Conservation (phyloP, 1,140 invertebrate species). For the Eurosta solidaginis region DNA sequence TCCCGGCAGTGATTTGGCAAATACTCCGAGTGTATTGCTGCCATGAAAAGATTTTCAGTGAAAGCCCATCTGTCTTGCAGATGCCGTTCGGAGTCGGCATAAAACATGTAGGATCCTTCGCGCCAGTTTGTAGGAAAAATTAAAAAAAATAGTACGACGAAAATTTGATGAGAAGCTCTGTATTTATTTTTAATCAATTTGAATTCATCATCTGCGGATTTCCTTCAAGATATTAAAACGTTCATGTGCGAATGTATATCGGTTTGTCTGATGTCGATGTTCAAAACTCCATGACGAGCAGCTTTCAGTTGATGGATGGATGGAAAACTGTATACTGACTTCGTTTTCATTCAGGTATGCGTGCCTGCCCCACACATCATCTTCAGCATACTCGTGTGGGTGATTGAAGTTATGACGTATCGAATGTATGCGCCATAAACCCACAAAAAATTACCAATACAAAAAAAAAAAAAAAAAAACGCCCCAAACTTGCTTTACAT, state of each 20-base stretch:
- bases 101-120: too few species aligned
- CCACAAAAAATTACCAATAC: not conserved
- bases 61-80: too few species aligned
- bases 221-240: too few species aligned
- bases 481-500: not conserved
- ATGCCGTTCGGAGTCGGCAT: too few species aligned
- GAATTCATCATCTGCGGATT: too few species aligned
- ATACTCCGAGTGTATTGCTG: too few species aligned
- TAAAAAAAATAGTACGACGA: too few species aligned
- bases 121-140: too few species aligned
- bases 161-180: too few species aligned
- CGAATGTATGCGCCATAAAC: not conserved
- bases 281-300: not conserved
- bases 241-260: not conserved
- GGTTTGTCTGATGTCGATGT: not conserved
- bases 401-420: not conserved
- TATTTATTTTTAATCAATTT: too few species aligned
- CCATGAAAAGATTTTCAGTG: too few species aligned
- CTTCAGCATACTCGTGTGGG: not conserved
- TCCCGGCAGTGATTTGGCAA: too few species aligned
- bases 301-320: constrained; percentile 12
- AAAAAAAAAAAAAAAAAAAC: not conserved
- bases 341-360: not conserved
- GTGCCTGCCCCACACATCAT: not conserved
- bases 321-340: not conserved